Evolutionary conservation across 1,140 invertebrate genomes (phyloP).

Genomic region (Gonatopus flavifemur): DNA sequence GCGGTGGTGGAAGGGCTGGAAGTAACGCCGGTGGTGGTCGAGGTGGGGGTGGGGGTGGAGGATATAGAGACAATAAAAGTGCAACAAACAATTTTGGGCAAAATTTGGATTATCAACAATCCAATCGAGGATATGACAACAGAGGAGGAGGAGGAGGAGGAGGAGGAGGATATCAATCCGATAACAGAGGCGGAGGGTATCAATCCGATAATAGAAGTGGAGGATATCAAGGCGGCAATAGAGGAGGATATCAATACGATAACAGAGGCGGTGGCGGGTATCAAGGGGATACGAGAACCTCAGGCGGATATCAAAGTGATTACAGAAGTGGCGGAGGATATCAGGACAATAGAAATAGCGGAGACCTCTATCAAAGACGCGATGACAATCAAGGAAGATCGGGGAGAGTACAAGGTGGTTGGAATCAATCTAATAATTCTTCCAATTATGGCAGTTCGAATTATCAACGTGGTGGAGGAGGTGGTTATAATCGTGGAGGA

Average conservation of each 20-base stretch:
- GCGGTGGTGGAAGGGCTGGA: constrained; percentile 35
- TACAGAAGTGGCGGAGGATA: constrained; percentile 10
- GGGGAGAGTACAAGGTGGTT: constrained; percentile 51
- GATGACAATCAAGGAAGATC: constrained; percentile 34
- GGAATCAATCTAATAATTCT: constrained; percentile 45
- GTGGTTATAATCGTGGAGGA: no score
- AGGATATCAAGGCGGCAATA: constrained; percentile 10
- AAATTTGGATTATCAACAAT: constrained; percentile 29
- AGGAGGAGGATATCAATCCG: constrained; percentile 11
- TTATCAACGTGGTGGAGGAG: constrained; percentile 38
- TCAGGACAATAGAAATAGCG: constrained; percentile 18
- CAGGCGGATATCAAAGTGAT: constrained; percentile 9
- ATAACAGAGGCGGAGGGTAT: constrained; percentile 16
- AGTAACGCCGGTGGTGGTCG: constrained; percentile 34
- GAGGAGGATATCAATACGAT: constrained; percentile 18
- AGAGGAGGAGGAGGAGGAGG: constrained; percentile 8
- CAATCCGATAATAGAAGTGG: constrained; percentile 14
- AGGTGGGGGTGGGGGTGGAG: constrained; percentile 28
- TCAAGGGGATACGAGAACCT: constrained; percentile 23
- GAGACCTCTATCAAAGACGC: constrained; percentile 26
- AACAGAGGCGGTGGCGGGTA: constrained; percentile 19
- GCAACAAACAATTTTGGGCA: constrained; percentile 35
- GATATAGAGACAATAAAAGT: constrained; percentile 38
- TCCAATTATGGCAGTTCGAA: constrained; percentile 12
- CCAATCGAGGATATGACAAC: constrained; percentile 12